Evolutionary conservation across 2,113 vertebrate species (phyloP), one percentile per base, ranked within the genome.

Genomic region (Etheostoma cragini): DNA sequence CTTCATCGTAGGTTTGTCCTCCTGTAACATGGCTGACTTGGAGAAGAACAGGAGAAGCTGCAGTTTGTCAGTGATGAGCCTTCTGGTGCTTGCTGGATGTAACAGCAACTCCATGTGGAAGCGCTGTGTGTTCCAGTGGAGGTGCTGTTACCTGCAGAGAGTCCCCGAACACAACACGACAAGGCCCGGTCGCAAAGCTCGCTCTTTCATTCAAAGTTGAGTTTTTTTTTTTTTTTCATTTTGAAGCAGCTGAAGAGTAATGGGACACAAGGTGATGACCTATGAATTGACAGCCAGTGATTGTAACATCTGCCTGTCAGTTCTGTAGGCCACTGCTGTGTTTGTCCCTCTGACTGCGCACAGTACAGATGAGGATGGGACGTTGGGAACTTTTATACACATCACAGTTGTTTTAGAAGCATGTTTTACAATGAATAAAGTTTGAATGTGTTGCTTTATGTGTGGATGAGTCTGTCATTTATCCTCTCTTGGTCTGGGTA

Each of bases 101-200:
- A 95, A 95, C 95, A 95, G 95, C 95, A 96, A 96, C 95, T 96
- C 95, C 95, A 96, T 95, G 95, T 95, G 95, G 95, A 96, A 95
- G 76, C 38, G 88, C 65, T 66, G 35, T 67, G 2, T 61, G 61
- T 94, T 96, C 95, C 95, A 95, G 93, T 96, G 95, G 95, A 95
- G 88, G 79, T 93, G 95, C 93, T 96, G 95, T 95, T 96, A 94
- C 94, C 80, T 93, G 86, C 94, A 88, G 94, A 92, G 86, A 90
- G 78, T 83, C 54, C 69, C 89, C 90, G 16, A 65, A 79, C 52
- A 14, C 86, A 8, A 30, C 88, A 14, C n/a, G n/a, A n/a, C n/a
- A n/a, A n/a, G n/a, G n/a, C n/a, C n/a, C n/a, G 6, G 6, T 2
- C 11, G 12, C 21, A 13, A 52, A 60, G 53, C 11, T 78, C n/a